Evolutionary conservation across 2,797 vertebrate genomes (phyloP).

Genomic region (Anniella stebbinsi): DNA sequence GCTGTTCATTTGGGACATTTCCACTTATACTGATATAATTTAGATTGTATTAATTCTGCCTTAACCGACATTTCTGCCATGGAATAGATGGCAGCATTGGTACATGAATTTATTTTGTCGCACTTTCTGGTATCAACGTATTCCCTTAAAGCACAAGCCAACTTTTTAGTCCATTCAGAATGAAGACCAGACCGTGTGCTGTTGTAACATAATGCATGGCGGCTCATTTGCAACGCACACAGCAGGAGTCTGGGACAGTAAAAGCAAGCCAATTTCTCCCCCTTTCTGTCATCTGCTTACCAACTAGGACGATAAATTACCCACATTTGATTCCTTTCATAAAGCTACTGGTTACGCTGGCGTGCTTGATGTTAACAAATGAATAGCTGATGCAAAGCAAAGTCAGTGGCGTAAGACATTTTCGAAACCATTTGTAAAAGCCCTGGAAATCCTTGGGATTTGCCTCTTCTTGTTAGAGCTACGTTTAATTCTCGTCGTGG

Average conservation of each 20-base stretch:
- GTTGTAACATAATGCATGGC: not conserved
- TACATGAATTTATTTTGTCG: not conserved
- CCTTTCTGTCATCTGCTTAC: slow-evolving; percentile 24
- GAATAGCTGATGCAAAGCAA: slow-evolving; percentile 21
- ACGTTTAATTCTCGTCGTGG: slow-evolving; percentile 65
- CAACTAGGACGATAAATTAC: slow-evolving; percentile 23
- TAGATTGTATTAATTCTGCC: not conserved
- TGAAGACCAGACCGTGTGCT: not conserved
- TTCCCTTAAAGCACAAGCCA: not conserved
- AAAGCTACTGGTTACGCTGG: not conserved
- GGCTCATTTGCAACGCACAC: slow-evolving; percentile 13
- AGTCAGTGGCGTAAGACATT: slow-evolving; percentile 21
- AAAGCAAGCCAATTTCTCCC: slow-evolving; percentile 19
- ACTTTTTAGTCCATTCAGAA: not conserved
- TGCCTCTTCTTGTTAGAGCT: slow-evolving; percentile 40
- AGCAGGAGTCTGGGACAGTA: slow-evolving; percentile 25
- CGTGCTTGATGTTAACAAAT: slow-evolving; percentile 16
- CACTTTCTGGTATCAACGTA: not conserved
- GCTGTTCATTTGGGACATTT: not conserved
- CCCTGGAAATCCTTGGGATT: slow-evolving; percentile 25
- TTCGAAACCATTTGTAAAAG: slow-evolving; percentile 54
- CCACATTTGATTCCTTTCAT: slow-evolving; percentile 34
- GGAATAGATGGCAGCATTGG: not conserved
- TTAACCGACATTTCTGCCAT: not conserved
- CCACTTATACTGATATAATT: not conserved